phyloP scores from a whole-genome alignment of 2,888 invertebrate species.

The Orthosia gothica region DNA sequence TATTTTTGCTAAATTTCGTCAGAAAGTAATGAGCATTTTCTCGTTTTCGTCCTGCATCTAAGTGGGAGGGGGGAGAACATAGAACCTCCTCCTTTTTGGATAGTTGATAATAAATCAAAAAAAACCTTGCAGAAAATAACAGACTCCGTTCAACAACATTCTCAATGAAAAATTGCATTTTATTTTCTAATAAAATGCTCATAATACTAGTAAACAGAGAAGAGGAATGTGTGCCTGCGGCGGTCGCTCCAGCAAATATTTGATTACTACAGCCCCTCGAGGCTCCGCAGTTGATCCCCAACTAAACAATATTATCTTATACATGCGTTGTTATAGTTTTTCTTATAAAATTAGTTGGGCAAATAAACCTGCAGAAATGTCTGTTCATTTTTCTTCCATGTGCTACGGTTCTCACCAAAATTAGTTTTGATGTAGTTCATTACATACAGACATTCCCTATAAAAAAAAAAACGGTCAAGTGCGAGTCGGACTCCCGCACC shows the following conservation, averaged over 20 bases:
- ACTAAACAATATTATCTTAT: conserved; percentile 71
- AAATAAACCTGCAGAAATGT: conserved; percentile 17
- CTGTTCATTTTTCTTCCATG: background rate
- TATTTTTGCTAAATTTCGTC: too few relatives aligned
- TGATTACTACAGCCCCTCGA: conserved; percentile 68
- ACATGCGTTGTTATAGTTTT: conserved; percentile 59
- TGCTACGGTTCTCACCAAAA: background rate
- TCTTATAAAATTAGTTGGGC: conserved; percentile 50
- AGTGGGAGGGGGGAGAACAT: too few relatives aligned
- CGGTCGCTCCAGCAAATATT: conserved; percentile 71
- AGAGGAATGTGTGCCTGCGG: conserved; percentile 64
- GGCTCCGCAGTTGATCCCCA: conserved; percentile 63
- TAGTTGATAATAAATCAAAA: background rate
- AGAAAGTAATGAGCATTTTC: too few relatives aligned
- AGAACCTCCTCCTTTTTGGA: too few relatives aligned
- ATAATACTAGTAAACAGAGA: conserved; percentile 54
- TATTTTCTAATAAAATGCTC: conserved; percentile 63
- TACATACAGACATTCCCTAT: too few relatives aligned
- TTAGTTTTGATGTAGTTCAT: too few relatives aligned
- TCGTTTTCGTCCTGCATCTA: too few relatives aligned
- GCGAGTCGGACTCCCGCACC: too few relatives aligned
- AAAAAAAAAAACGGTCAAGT: too few relatives aligned
- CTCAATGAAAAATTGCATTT: conserved; percentile 65
- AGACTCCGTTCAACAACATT: conserved; percentile 33
- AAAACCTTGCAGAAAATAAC: conserved; percentile 3